These are phyloP conservation scores for Erebia palarica DNA, from an alignment of 2,888 invertebrate genomes.

Conservation along the genomic window DNA sequence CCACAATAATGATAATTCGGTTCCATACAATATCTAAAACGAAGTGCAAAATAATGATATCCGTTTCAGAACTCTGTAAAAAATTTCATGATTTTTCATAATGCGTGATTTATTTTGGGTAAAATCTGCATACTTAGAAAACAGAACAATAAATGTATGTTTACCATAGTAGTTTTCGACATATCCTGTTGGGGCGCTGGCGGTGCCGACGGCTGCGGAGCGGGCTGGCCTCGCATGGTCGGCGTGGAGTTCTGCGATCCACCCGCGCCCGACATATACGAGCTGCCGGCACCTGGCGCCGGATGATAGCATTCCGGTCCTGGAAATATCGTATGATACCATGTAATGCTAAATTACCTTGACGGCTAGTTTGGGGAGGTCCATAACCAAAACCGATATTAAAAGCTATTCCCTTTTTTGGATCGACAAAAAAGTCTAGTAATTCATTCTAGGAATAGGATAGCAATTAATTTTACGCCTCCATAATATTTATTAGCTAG, in stretches of 20 bases:
- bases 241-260: slow-evolving; percentile 62
- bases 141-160: slow-evolving; percentile 11
- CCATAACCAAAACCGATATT: too few relatives aligned
- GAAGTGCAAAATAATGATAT: too few relatives aligned
- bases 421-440: too few relatives aligned
- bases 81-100: too few relatives aligned
- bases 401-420: too few relatives aligned
- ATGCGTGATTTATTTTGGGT: too few relatives aligned
- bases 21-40: too few relatives aligned
- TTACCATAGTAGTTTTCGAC: slow-evolving; percentile 71
- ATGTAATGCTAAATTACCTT: background rate
- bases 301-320: slow-evolving; percentile 76
- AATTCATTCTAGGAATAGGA: too few relatives aligned
- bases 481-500: too few relatives aligned
- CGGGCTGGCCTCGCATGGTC: slow-evolving; percentile 62
- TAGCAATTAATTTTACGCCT: too few relatives aligned
- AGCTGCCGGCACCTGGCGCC: slow-evolving; percentile 59
- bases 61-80: too few relatives aligned
- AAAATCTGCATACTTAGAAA: background rate
- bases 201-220: slow-evolving; percentile 70
- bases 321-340: slow-evolving; percentile 36
- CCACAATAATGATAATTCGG: too few relatives aligned
- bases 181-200: slow-evolving; percentile 72
- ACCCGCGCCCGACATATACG: slow-evolving; percentile 65
- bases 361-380: background rate